Evolutionary conservation across 2,888 invertebrate species (phyloP), one percentile per base, ranked within the genome.

Genomic region (Ichneumon xanthorius): DNA sequence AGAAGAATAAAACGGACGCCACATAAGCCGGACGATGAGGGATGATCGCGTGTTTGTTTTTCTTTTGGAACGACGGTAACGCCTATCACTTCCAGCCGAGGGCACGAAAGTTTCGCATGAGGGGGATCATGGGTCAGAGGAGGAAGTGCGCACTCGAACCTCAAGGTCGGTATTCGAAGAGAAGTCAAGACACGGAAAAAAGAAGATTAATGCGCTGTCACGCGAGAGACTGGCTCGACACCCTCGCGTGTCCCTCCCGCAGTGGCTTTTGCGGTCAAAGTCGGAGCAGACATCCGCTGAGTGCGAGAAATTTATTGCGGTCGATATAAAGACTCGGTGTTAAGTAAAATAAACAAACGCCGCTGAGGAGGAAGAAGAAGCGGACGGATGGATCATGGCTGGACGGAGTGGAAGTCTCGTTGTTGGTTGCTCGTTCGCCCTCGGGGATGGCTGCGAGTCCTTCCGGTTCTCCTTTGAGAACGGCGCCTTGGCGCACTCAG

Each of bases 381-480:
- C 55, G 37, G 37, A 40, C 65, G 40, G 26, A 40, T 40, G 45
- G 14, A 22, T 67, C 67, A 50, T n/a, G 40, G 11, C 22, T 4
- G 37, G 50, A 40, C 26, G 67, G 65, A 50, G 22, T 19, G 37
- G 26, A 67, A 6, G 53, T 37, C 37, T 58, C 67, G 30, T 63
- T 30, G 19, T 22, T 33, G 71, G 75, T 30, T 6, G 61, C 30
- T 76, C 33, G 76, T 55, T 72, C 53, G 40, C 80, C 77, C 67
- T 19, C 9, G 72, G 72, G 80, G 65, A 73, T 53, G 40, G 50
- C 72, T 37, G 48, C 72, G 58, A 77, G 67, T 77, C 61, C 7
- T 61, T 2, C 22, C 26, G 65, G 58, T 61, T 65, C 72, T 58
- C 40, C 77, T 77, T 77, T 72, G 68, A 72, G 37, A 80, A 77